Base-by-base conservation (phyloP, 1,140 invertebrate genomes). In the Diorhabda carinulata region DNA sequence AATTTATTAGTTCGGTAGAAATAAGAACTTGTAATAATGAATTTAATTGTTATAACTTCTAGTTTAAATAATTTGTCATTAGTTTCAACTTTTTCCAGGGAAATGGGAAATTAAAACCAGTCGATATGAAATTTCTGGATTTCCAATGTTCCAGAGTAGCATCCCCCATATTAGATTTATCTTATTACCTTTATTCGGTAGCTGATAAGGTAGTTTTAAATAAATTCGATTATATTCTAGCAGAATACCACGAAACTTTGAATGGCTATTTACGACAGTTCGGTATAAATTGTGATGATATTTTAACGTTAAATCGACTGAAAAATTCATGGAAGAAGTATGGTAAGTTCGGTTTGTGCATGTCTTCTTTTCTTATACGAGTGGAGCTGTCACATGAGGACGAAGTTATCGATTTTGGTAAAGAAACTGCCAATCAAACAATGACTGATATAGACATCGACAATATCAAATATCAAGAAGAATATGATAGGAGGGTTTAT, bases 161-260 rank as follows among this genome's bases (percentile, higher is more conserved):
- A 2, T 87, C 87, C 3, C 87, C 87, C 3, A 82, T 86, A 2
- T 83, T 82, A 2, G 87, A 89, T 69, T 70, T 89, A 59, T 82
- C 83, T 0, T 87, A 88, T 70, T 87, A 84, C 68, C 77, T 89
- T 3, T 88, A 85, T 68, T 82, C 83, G 72, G 84, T 83, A 64
- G 84, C 86, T 0, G 82, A 85, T 41, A 76, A 81, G 63, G 69
- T 80, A 5, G 79, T 87, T 42, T 78, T 86, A 5, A 67, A 77
- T 10, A 70, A 81, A 70, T 84, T 84, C 60, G 73, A 84, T 10
- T 59, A 78, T 44, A 75, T 87, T 8, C 57, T 89, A 2, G 69
- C 86, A 52, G 74, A 84, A n/a, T 89, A 89, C 78, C 83, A 87
- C 67, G 71, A 78, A n/a, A 83, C 83, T 42, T 75, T 88, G 57